A percentile compares a stretch with the other conserved stretches of the same genome.
These are phyloP conservation scores for Colostygia pectinataria DNA, from an alignment of 2,888 invertebrate species.

Conservation along the genomic window DNA sequence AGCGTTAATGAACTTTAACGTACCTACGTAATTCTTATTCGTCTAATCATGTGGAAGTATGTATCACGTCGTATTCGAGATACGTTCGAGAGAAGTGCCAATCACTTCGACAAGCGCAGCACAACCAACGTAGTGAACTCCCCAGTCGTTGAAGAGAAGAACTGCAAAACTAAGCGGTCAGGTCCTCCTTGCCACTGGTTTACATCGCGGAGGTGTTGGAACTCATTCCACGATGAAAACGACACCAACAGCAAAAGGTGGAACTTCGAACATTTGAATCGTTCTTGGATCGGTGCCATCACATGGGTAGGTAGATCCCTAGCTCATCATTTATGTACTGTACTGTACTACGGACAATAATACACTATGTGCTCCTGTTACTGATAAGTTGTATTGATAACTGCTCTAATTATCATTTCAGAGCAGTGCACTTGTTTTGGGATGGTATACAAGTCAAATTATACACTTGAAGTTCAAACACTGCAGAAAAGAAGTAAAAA, in stretches of 20 bases:
- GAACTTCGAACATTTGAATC: slow-evolving; percentile 70
- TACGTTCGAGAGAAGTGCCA: slow-evolving; percentile 73
- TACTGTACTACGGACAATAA: no score
- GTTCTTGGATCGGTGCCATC: slow-evolving; percentile 78
- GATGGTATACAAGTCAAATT: slow-evolving; percentile 85
- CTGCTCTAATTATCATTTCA: slow-evolving; percentile 54
- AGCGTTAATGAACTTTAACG: not conserved
- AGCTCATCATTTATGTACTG: no score
- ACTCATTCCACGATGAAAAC: slow-evolving; percentile 44
- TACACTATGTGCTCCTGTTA: no score
- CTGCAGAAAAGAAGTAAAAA: slow-evolving; percentile 39
- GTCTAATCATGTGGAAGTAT: slow-evolving; percentile 79
- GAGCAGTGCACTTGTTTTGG: slow-evolving; percentile 84
- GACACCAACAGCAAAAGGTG: slow-evolving; percentile 67
- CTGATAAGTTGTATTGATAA: not conserved
- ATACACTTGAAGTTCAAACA: slow-evolving; percentile 68
- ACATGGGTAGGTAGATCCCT: slow-evolving; percentile 69
- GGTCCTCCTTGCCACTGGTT: slow-evolving; percentile 55
- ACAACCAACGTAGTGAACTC: slow-evolving; percentile 63
- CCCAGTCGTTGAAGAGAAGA: slow-evolving; percentile 50
- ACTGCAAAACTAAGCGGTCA: slow-evolving; percentile 28
- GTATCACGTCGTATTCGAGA: slow-evolving; percentile 76
- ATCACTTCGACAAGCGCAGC: slow-evolving; percentile 75
- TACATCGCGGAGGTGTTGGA: slow-evolving; percentile 54
- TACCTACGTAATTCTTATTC: slow-evolving; percentile 3